A percentile compares a stretch with the other conserved stretches of the same genome.
Conservation (phyloP, 2,888 invertebrate genomes). For the Halictus quadricinctus region DNA sequence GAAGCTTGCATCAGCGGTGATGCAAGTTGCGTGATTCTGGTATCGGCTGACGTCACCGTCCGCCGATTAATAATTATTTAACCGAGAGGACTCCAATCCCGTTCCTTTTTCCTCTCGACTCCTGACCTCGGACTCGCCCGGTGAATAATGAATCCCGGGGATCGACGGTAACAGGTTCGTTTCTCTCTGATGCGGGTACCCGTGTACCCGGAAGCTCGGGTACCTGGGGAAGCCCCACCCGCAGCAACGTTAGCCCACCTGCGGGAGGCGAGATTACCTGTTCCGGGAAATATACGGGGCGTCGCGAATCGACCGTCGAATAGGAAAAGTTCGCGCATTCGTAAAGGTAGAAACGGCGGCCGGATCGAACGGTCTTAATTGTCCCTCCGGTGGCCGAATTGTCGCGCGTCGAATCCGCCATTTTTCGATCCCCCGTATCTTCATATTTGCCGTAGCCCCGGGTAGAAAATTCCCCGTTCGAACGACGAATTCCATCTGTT, state of each 20-base stretch:
- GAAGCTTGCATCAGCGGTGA: too few relatives aligned
- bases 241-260: conserved; percentile 30
- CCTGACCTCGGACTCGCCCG: conserved; percentile 28
- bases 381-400: not conserved
- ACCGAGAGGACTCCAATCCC: too few relatives aligned
- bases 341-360: not conserved
- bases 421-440: not conserved
- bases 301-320: not conserved
- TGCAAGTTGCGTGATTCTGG: too few relatives aligned
- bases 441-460: not conserved
- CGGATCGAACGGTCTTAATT: not conserved
- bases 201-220: conserved; percentile 6
- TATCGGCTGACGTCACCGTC: not conserved
- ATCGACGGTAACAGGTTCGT: conserved; percentile 55
- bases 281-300: conserved; percentile 31
- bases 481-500: not conserved
- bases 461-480: not conserved
- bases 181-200: conserved; percentile 39
- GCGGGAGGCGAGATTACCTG: conserved; percentile 31
- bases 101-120: too few relatives aligned
- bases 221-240: conserved; percentile 18
- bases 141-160: conserved; percentile 57
- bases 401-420: not conserved
- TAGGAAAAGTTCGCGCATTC: not conserved
- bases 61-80: conserved; percentile 1